A percentile compares a stretch with the other conserved stretches of the same genome.
phyloP scores from a whole-genome alignment of 2,888 invertebrate genomes.

The Dryadula phaetusa region DNA sequence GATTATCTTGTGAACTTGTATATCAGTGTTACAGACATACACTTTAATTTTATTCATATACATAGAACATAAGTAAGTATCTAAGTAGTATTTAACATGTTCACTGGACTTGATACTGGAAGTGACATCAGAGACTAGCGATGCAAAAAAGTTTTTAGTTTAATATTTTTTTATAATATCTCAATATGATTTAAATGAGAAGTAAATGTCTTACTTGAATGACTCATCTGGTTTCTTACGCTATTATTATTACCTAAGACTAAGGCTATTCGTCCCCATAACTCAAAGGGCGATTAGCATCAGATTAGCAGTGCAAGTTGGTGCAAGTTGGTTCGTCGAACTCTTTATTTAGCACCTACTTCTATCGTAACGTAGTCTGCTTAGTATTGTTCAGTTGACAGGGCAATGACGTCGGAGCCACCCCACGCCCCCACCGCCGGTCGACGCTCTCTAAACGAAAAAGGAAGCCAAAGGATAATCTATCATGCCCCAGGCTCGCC shows the following conservation, averaged over 20 bases:
- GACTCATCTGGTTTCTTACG: background rate
- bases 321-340: slow-evolving; percentile 61
- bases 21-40: background rate
- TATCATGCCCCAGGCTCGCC: slow-evolving; percentile 80
- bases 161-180: background rate
- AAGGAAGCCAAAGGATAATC: slow-evolving; percentile 83
- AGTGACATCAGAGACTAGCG: background rate
- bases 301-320: slow-evolving; percentile 29
- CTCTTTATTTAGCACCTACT: slow-evolving; percentile 67
- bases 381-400: slow-evolving; percentile 83
- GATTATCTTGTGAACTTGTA: background rate
- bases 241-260: background rate
- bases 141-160: background rate
- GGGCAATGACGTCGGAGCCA: slow-evolving; percentile 80
- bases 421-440: slow-evolving; percentile 73
- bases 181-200: background rate
- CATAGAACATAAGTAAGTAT: background rate
- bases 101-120: background rate
- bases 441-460: slow-evolving; percentile 83
- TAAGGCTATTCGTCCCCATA: slow-evolving; percentile 3
- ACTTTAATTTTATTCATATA: background rate
- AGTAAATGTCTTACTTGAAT: background rate
- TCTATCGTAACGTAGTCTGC: slow-evolving; percentile 78
- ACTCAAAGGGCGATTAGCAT: slow-evolving; percentile 28
- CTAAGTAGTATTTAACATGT: background rate